A percentile compares a stretch with the other conserved stretches of the same genome.
Conservation (phyloP, 2,888 invertebrate species). For the Octodonta nipae region DNA sequence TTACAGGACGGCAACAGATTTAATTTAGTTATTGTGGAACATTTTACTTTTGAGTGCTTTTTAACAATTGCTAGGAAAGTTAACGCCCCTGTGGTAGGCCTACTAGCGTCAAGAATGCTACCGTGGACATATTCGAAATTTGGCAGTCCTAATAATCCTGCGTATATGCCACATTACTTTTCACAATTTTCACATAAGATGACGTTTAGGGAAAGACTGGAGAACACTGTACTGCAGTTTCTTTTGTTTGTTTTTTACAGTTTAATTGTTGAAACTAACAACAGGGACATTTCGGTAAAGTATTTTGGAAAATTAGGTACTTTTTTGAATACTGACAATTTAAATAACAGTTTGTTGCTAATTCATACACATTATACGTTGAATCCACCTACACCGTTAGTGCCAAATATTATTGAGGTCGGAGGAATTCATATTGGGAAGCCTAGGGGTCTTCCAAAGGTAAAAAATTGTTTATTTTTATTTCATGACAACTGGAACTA, state of each 20-base stretch:
- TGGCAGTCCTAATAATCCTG: slow-evolving; percentile 38
- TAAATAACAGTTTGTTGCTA: slow-evolving; percentile 37
- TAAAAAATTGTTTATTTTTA: too few relatives aligned
- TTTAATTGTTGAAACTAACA: slow-evolving; percentile 13
- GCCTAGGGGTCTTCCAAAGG: slow-evolving; percentile 20
- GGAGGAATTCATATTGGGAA: slow-evolving; percentile 40
- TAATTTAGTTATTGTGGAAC: slow-evolving; percentile 53
- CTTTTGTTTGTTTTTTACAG: slow-evolving; percentile 18
- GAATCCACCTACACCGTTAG: slow-evolving; percentile 34
- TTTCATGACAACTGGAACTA: too few relatives aligned
- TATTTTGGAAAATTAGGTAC: slow-evolving; percentile 24
- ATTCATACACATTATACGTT: slow-evolving; percentile 36
- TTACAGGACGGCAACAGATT: slow-evolving; percentile 38
- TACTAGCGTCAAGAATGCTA: slow-evolving; percentile 30
- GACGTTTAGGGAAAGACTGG: slow-evolving; percentile 30
- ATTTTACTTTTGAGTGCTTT: slow-evolving; percentile 57
- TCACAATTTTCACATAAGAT: slow-evolving; percentile 27
- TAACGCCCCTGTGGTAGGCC: slow-evolving; percentile 43
- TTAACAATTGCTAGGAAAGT: slow-evolving; percentile 49
- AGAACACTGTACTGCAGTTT: slow-evolving; percentile 30
- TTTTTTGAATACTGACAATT: slow-evolving; percentile 30
- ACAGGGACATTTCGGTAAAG: slow-evolving; percentile 20
- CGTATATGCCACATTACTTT: slow-evolving; percentile 39
- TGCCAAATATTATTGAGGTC: slow-evolving; percentile 40
- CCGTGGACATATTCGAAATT: slow-evolving; percentile 38